Evolutionary conservation across 2,888 invertebrate species (phyloP), one percentile per base, ranked within the genome.

Genomic region (Zygothrica quintamaculata): DNA sequence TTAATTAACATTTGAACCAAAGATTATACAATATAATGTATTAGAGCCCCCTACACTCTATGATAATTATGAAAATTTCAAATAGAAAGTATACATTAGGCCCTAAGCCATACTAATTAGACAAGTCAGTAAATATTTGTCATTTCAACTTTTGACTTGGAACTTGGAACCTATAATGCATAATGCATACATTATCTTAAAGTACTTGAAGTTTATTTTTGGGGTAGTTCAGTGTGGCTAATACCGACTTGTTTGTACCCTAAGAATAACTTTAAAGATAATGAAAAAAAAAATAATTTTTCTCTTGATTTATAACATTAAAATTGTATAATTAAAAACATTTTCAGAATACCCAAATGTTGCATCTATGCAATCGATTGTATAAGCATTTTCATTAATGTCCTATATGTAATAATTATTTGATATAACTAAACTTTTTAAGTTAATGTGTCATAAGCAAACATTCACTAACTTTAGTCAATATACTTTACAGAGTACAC

Each of bases 1-100:
- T 37, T 58, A 29, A 50, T 82, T 75, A 60, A 60, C 72, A 40
- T 43, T 58, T 62, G 56, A 64, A 36, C 58, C 33, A 11, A 11
- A 16, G 11, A 43, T 42, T 6, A 9, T 70, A 16, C n/a, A 43
- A 37, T 6, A 9, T 70, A 39, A 9, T 39, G 18, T 25, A 50
- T 42, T 31, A 5, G 7, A 51, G 11, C 7, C 6, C 33, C 56
- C 12, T 40, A 26, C 26, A 25, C 12, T 37, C 25, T 11, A n/a
- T 18, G 22, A 9, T 13, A 39, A 50, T 50, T 44, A 48, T 22
- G n/a, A n/a, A n/a, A n/a, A n/a, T n/a, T n/a, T n/a, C n/a, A n/a
- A n/a, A n/a, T n/a, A n/a, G n/a, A n/a, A n/a, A n/a, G n/a, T n/a
- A n/a, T n/a, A n/a, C n/a, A n/a, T n/a, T n/a, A n/a, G n/a, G n/a